A percentile compares a stretch with the other conserved stretches of the same genome.
phyloP scores from a whole-genome alignment of 2,888 invertebrate genomes.

The Ephialtes manifestator region DNA sequence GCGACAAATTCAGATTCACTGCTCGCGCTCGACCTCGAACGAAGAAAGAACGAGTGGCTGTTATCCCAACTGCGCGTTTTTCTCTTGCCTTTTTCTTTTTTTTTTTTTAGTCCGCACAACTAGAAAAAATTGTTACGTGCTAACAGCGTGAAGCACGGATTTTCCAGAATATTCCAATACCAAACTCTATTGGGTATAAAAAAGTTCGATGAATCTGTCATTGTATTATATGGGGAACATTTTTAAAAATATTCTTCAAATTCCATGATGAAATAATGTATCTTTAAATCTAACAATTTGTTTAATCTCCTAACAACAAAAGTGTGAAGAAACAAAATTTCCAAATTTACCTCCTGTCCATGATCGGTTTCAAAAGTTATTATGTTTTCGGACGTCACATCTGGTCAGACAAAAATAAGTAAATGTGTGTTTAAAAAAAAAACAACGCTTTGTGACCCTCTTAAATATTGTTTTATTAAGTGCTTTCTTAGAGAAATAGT shows the following conservation, averaged over 20 bases:
- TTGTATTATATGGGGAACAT: not conserved
- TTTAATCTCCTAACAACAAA: too few species aligned
- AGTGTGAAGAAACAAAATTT: not conserved
- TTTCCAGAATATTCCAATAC: not conserved
- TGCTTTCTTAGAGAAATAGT: too few species aligned
- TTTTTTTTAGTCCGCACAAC: constrained; percentile 17
- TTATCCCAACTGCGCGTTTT: constrained; percentile 31
- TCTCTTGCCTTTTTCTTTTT: constrained; percentile 4
- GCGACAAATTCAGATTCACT: constrained; percentile 63
- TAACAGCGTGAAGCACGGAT: not conserved
- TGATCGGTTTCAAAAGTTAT: too few species aligned
- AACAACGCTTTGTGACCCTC: too few species aligned
- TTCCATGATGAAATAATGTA: not conserved
- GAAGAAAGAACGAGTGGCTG: constrained; percentile 50
- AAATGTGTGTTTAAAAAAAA: too few species aligned
- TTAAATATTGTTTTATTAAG: too few species aligned
- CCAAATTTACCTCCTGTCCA: too few species aligned
- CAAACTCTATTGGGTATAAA: not conserved
- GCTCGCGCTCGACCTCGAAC: constrained; percentile 45
- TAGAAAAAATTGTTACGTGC: constrained; percentile 1
- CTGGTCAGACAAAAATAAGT: too few species aligned
- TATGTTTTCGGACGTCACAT: too few species aligned
- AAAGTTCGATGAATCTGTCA: not conserved
- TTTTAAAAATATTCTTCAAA: not conserved
- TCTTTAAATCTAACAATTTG: too few species aligned